Conservation (phyloP, 2,888 invertebrate genomes). For the Cheilosia variabilis region DNA sequence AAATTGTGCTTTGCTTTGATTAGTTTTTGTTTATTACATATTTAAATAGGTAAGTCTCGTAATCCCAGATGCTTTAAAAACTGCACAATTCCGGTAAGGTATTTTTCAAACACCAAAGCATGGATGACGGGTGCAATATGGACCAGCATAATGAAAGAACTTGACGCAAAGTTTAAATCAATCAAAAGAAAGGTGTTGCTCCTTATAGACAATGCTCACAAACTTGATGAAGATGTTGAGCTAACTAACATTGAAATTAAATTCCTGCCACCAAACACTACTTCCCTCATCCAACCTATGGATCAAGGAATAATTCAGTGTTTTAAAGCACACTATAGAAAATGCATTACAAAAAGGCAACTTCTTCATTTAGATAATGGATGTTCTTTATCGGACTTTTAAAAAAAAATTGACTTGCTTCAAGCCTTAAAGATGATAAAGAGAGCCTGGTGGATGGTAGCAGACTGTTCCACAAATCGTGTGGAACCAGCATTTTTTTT, state of each 20-base stretch:
- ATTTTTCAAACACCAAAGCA: constrained; percentile 62
- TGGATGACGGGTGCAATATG: constrained; percentile 71
- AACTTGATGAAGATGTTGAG: constrained; percentile 22
- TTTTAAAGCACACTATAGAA: neutral
- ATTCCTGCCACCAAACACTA: constrained; percentile 62
- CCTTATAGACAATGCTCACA: constrained; percentile 68
- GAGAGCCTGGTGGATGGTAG: too few relatives aligned
- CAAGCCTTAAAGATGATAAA: too few relatives aligned
- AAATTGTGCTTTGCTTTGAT: neutral
- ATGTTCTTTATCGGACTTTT: too few relatives aligned
- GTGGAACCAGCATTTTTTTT: too few relatives aligned
- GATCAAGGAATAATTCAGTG: constrained; percentile 66
- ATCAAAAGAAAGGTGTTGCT: constrained; percentile 61
- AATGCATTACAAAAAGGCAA: too few relatives aligned
- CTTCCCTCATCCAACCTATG: constrained; percentile 53
- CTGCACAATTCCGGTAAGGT: constrained; percentile 44
- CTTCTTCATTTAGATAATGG: too few relatives aligned
- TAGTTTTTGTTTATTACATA: too few relatives aligned
- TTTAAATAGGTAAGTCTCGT: too few relatives aligned
- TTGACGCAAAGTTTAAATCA: constrained; percentile 59
- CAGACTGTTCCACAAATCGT: too few relatives aligned
- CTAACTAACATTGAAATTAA: constrained; percentile 56
- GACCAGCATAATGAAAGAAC: constrained; percentile 41
- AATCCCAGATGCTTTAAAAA: too few relatives aligned
- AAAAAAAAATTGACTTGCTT: too few relatives aligned